Conservation (phyloP, 2,888 invertebrate genomes). For the Xylota segnis region DNA sequence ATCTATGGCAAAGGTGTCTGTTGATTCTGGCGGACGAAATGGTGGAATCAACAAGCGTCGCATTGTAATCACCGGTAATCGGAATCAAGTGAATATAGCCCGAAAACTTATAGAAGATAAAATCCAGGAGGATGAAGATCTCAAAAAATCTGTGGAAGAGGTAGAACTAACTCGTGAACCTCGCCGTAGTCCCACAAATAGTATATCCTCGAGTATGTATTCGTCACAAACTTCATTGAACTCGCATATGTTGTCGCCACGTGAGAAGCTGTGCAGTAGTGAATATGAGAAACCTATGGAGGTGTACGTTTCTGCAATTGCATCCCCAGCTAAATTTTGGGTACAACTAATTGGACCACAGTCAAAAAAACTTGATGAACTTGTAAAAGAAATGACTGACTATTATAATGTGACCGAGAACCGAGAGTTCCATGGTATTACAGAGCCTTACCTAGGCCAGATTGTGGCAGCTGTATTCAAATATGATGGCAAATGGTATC, state of each 20-base stretch:
- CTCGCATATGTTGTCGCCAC: slow-evolving; percentile 80
- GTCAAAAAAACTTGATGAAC: slow-evolving; percentile 90
- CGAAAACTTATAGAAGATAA: slow-evolving; percentile 89
- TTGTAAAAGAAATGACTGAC: slow-evolving; percentile 93
- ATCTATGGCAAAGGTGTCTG: slow-evolving; percentile 90
- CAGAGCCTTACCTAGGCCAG: slow-evolving; percentile 88
- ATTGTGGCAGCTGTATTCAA: slow-evolving; percentile 93
- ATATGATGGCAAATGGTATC: slow-evolving; percentile 92
- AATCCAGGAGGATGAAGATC: slow-evolving; percentile 86
- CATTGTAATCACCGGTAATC: slow-evolving; percentile 87
- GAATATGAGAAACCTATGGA: slow-evolving; percentile 88
- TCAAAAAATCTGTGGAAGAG: slow-evolving; percentile 85
- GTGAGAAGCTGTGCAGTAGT: slow-evolving; percentile 81
- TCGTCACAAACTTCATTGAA: slow-evolving; percentile 83
- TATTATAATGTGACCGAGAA: slow-evolving; percentile 90
- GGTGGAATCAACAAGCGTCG: slow-evolving; percentile 81
- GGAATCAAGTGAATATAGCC: slow-evolving; percentile 90
- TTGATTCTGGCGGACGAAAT: slow-evolving; percentile 85
- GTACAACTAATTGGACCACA: slow-evolving; percentile 92
- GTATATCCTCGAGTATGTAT: slow-evolving; percentile 82
- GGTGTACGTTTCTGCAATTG: slow-evolving; percentile 94
- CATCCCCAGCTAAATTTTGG: slow-evolving; percentile 93
- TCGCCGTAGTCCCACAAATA: slow-evolving; percentile 83
- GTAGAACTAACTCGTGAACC: slow-evolving; percentile 85
- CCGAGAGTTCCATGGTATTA: slow-evolving; percentile 87